Conservation (phyloP, 35 echinoderm and acorn worm species). For the Patiria miniata region DNA sequence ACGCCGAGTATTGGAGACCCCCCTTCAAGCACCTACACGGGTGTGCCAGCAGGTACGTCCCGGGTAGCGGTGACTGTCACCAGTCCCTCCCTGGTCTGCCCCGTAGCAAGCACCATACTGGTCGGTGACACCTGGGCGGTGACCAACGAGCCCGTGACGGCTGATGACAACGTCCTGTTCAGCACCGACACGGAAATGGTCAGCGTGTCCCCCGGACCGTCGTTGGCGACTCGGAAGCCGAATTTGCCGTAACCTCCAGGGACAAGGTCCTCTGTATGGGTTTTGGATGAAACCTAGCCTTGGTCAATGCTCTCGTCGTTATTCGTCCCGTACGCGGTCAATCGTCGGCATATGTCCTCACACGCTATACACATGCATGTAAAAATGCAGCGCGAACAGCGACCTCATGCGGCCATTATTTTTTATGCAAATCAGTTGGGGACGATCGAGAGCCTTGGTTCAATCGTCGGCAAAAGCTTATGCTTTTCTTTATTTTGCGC, state of each 20-base stretch:
- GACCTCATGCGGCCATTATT: too few relatives aligned
- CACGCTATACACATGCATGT: too few relatives aligned
- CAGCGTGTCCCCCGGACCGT: not conserved
- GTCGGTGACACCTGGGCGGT: not conserved
- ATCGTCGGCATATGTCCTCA: too few relatives aligned
- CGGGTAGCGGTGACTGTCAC: not conserved
- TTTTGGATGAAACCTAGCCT: too few relatives aligned
- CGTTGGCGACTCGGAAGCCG: not conserved
- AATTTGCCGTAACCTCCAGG: not conserved
- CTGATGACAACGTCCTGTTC: not conserved
- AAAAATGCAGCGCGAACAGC: too few relatives aligned
- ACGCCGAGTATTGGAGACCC: too few relatives aligned
- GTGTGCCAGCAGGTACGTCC: not conserved
- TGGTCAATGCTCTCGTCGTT: too few relatives aligned
- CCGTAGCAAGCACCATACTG: not conserved
- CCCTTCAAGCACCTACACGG: conserved; percentile 12
- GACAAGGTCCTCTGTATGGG: not conserved
- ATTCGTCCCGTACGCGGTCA: too few relatives aligned
- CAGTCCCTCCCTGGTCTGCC: not conserved
- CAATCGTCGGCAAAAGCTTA: too few relatives aligned
- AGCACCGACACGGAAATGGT: not conserved
- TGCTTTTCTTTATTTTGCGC: too few relatives aligned
- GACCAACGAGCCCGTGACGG: not conserved
- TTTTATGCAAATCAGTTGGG: too few relatives aligned
- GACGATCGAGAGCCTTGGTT: too few relatives aligned